Percentiles rank a stretch among this genome's conserved stretches.
Evolutionary conservation across 2,797 vertebrate genomes (phyloP).

Genomic region (Tiaroga cobitis): DNA sequence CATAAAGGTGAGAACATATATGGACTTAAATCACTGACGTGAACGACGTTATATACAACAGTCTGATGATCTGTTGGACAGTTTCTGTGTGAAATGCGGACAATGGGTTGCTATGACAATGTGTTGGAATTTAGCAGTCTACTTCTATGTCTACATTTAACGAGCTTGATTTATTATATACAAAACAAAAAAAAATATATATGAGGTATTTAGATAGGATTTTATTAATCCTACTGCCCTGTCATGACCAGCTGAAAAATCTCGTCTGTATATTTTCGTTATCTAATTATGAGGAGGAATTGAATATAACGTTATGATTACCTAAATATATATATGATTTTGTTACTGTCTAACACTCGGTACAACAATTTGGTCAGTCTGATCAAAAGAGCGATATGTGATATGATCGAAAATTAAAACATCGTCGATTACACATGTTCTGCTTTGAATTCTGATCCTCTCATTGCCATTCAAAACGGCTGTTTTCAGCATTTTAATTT

Average conservation of each 20-base stretch:
- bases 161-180: not conserved
- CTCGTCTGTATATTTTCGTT: not conserved
- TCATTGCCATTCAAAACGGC: not conserved
- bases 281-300: not conserved
- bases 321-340: not conserved
- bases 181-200: too few relatives aligned
- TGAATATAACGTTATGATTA: not conserved
- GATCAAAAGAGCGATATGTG: not conserved
- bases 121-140: not conserved
- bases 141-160: not conserved
- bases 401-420: not conserved
- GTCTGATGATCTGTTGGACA: too few relatives aligned
- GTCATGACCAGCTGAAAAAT: not conserved
- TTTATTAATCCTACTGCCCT: not conserved
- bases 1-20: slow-evolving; percentile 74
- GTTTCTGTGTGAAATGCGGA: not conserved
- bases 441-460: not conserved
- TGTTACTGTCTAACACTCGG: not conserved
- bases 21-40: not conserved
- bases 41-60: not conserved
- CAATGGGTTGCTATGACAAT: slow-evolving; percentile 28
- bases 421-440: not conserved
- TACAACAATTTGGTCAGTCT: not conserved
- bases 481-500: not conserved
- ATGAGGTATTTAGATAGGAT: too few relatives aligned